A percentile compares a stretch with the other conserved stretches of the same genome.
Conservation (phyloP, 2,113 vertebrate species). For the Jacana jacana region DNA sequence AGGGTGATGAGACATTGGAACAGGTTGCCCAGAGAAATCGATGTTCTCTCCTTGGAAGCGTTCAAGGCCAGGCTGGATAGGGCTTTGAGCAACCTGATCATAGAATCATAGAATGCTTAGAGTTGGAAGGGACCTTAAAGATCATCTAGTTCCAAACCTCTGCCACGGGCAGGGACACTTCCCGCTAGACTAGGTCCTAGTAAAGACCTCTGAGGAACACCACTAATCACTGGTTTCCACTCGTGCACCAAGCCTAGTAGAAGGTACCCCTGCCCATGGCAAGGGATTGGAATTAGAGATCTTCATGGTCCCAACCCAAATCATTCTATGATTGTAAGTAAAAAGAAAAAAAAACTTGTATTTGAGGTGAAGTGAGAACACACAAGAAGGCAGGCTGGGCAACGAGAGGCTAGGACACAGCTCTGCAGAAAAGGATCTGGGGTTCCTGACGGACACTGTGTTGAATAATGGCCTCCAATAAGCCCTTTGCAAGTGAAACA, state of each 20-base stretch:
- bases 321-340: not conserved
- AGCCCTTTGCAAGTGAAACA: not conserved
- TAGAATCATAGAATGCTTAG: not conserved
- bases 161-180: not conserved
- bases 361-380: not conserved
- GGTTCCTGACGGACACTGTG: not conserved
- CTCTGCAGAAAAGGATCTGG: not conserved
- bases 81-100: not conserved
- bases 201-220: not conserved
- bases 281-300: not conserved
- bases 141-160: not conserved
- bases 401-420: not conserved
- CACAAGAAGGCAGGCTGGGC: not conserved
- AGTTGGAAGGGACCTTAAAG: not conserved
- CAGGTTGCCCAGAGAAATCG: not conserved
- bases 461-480: rapidly evolving
- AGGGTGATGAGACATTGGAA: not conserved
- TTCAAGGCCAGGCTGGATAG: not conserved
- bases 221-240: not conserved
- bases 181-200: not conserved
- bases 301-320: not conserved
- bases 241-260: not conserved
- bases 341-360: not conserved
- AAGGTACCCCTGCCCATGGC: not conserved
- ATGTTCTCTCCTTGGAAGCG: not conserved